phyloP scores from a whole-genome alignment of 2,113 vertebrate species.

The Melanerpes formicivorus region DNA sequence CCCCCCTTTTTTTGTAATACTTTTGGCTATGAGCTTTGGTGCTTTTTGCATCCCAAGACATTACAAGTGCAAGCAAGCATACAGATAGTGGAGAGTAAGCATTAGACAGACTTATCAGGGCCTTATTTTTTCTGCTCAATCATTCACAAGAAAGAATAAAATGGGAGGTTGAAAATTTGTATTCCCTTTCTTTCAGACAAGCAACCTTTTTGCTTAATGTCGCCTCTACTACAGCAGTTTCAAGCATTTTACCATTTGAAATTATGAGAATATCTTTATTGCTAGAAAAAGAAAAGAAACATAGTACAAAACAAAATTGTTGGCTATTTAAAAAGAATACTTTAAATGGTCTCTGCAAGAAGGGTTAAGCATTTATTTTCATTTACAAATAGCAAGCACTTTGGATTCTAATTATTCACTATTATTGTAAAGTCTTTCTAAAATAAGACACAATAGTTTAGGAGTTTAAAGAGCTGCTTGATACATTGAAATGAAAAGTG shows the following conservation, averaged over 20 bases:
- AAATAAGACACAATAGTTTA: conserved; percentile 57
- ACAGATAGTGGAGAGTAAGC: not conserved
- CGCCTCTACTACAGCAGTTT: not conserved
- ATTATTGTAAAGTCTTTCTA: conserved; percentile 61
- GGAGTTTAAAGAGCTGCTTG: conserved; percentile 26
- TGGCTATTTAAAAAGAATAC: not conserved
- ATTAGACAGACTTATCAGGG: not conserved
- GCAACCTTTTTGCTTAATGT: not conserved
- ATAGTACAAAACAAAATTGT: not conserved
- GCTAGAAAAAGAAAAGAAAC: conserved; percentile 14
- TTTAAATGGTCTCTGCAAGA: conserved; percentile 32
- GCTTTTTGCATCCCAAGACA: not conserved
- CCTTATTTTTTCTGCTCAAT: not conserved
- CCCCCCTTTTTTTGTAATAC: not conserved
- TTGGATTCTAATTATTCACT: conserved; percentile 53
- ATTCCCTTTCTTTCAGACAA: not conserved
- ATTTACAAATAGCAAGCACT: conserved; percentile 53
- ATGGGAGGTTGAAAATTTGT: not conserved
- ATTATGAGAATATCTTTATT: not conserved
- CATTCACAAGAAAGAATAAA: not conserved
- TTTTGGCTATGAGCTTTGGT: not conserved
- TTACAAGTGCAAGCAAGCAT: not conserved
- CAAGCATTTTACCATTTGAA: not conserved
- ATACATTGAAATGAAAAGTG: conserved; percentile 51
- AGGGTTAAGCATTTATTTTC: conserved; percentile 60